Conservation (phyloP, 2,888 invertebrate genomes). For the Cheilosia impressa region DNA sequence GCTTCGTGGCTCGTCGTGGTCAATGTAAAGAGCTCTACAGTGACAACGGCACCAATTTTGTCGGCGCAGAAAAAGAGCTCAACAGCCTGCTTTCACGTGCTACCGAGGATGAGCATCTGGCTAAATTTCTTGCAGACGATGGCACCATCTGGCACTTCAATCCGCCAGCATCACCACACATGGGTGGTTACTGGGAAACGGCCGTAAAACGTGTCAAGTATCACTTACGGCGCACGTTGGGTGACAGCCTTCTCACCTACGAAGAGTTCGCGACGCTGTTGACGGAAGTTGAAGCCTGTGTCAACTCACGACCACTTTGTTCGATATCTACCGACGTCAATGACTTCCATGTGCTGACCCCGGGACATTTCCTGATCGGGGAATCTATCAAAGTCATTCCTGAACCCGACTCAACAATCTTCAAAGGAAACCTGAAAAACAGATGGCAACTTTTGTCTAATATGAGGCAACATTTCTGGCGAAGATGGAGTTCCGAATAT, state of each 20-base stretch:
- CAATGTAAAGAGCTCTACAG: background rate
- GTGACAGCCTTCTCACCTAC: background rate
- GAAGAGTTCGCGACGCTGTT: background rate
- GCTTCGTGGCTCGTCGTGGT: background rate
- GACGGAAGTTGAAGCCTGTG: too few species aligned
- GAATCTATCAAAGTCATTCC: too few species aligned
- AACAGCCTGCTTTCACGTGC: conserved; percentile 3
- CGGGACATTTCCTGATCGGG: too few species aligned
- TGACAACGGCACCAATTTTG: conserved; percentile 18
- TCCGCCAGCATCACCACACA: conserved; percentile 19
- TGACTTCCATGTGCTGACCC: too few species aligned
- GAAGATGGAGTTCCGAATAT: too few species aligned
- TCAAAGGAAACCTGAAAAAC: too few species aligned
- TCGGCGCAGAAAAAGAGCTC: conserved; percentile 20
- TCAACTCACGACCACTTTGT: too few species aligned
- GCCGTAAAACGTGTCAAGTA: background rate
- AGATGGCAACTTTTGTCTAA: too few species aligned
- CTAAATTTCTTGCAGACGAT: conserved; percentile 11
- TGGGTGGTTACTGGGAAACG: conserved; percentile 42
- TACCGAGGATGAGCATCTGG: background rate
- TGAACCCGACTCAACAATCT: too few species aligned
- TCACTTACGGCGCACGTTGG: background rate
- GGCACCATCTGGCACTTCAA: conserved; percentile 35
- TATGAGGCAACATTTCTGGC: too few species aligned
- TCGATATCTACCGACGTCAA: too few species aligned